phyloP scores from a whole-genome alignment of 92 coral and sea anemone species.

The Plumapathes pennacea region DNA sequence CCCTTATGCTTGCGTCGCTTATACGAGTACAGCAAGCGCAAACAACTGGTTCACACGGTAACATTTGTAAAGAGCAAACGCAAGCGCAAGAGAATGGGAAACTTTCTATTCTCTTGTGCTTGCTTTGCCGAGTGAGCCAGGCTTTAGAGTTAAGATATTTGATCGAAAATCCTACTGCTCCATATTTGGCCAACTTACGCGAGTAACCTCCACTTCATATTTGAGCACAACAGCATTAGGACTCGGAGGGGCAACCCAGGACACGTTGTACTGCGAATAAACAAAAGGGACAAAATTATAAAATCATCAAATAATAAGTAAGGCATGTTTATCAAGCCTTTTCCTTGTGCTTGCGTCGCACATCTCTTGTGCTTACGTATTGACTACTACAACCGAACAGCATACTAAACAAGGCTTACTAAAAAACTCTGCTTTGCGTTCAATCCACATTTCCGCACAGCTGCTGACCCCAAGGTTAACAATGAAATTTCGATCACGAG shows the following conservation, averaged over 20 bases:
- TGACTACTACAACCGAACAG: too few species aligned
- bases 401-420: too few species aligned
- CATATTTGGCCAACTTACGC: too few species aligned
- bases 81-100: too few species aligned
- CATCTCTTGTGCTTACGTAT: background rate
- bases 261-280: constrained; percentile 47
- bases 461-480: background rate
- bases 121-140: background rate
- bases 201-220: constrained; percentile 62
- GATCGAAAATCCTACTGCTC: too few species aligned
- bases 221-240: constrained; percentile 85
- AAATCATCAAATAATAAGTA: background rate
- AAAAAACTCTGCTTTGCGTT: too few species aligned
- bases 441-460: too few species aligned
- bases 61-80: too few species aligned
- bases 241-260: constrained; percentile 67
- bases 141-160: background rate
- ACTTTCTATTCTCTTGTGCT: too few species aligned
- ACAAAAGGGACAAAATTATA: background rate
- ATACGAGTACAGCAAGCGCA: too few species aligned
- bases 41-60: too few species aligned
- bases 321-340: background rate
- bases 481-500: background rate
- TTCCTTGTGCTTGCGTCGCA: background rate
- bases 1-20: too few species aligned